Evolutionary conservation across 2,113 vertebrate genomes (phyloP).

Genomic region (Anarrhichthys ocellatus): DNA sequence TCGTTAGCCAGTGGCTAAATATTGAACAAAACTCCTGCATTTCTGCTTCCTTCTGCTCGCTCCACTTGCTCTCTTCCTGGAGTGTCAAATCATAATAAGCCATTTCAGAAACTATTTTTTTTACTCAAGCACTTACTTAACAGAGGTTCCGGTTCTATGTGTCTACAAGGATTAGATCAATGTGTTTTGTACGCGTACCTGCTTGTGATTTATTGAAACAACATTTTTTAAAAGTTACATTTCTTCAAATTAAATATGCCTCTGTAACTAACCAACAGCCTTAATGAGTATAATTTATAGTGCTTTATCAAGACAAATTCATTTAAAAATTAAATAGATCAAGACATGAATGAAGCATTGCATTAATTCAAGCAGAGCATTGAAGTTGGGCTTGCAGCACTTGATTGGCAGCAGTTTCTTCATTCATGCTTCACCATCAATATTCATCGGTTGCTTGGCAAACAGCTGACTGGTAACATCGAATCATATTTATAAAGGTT

Average conservation of each 20-base stretch:
- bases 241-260: neutral
- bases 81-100: neutral
- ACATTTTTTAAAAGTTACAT: neutral
- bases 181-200: neutral
- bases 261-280: neutral
- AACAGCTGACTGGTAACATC: too few relatives aligned
- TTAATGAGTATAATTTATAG: neutral
- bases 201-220: neutral
- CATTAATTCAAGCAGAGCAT: neutral
- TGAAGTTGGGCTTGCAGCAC: too few relatives aligned
- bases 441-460: too few relatives aligned
- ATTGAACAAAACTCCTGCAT: neutral
- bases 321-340: too few relatives aligned
- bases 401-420: neutral
- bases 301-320: neutral
- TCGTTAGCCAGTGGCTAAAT: neutral
- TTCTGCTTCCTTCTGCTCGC: neutral
- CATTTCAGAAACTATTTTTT: neutral
- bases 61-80: neutral
- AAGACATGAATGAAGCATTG: neutral
- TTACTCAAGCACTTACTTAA: neutral
- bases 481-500: neutral
- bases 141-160: neutral
- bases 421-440: neutral
- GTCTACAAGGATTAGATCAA: neutral